These are phyloP conservation scores for Ranitomeya imitator DNA, from an alignment of 2,113 vertebrate species.

Conservation along the genomic window DNA sequence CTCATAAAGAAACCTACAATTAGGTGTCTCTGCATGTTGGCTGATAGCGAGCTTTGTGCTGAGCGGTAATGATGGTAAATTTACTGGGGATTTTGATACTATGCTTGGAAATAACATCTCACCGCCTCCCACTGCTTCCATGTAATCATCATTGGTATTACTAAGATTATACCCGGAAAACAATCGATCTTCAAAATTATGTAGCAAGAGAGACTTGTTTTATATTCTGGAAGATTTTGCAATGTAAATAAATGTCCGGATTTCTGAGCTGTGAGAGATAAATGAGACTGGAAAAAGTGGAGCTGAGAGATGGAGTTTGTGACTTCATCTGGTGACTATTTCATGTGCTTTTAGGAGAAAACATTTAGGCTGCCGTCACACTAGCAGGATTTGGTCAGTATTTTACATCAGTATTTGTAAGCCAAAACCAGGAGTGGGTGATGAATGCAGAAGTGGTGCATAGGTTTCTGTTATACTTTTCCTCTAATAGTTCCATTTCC, in stretches of 20 bases:
- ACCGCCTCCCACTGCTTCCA: background rate
- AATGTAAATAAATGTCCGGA: constrained; percentile 26
- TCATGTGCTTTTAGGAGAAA: background rate
- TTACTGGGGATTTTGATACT: constrained; percentile 30
- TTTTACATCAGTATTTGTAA: no score
- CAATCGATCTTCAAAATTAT: constrained; percentile 32
- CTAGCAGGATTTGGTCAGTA: no score
- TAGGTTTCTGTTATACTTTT: no score
- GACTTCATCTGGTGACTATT: background rate
- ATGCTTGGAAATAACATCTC: constrained; percentile 34
- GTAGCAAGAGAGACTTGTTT: background rate
- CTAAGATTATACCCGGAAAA: constrained; percentile 15
- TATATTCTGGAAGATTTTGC: constrained; percentile 23
- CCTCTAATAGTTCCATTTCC: no score
- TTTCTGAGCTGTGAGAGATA: background rate
- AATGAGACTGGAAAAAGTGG: background rate
- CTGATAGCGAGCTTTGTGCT: background rate
- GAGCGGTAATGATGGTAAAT: constrained; percentile 32
- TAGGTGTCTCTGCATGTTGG: background rate
- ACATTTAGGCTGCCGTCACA: background rate
- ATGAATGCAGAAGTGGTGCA: no score
- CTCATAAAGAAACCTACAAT: constrained; percentile 13
- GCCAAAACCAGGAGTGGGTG: no score
- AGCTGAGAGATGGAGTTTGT: background rate
- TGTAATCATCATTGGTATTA: constrained; percentile 37